Evolutionary conservation across 2,888 invertebrate genomes (phyloP).

Genomic region (Amiota communis): DNA sequence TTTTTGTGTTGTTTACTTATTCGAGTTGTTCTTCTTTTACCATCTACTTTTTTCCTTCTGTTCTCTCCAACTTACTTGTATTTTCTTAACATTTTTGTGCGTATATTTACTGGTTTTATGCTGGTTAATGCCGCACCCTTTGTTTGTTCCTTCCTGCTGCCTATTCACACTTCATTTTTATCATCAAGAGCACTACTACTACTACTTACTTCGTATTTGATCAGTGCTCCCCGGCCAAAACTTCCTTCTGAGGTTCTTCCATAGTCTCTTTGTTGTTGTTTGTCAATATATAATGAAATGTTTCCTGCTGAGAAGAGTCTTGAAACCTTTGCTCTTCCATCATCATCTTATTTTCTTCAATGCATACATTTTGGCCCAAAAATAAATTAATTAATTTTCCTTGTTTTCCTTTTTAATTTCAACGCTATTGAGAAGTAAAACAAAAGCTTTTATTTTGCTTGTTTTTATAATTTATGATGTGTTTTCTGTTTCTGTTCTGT

Average conservation of each 20-base stretch:
- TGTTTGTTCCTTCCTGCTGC: no score
- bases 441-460: conserved; percentile 19
- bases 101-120: no score
- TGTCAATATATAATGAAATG: conserved; percentile 56
- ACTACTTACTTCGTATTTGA: no score
- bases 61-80: neutral
- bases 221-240: no score
- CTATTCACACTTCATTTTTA: no score
- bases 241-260: no score
- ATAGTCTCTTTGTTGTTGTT: conserved; percentile 37
- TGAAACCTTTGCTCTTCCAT: conserved; percentile 14
- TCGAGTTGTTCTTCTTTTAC: neutral
- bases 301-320: conserved; percentile 35
- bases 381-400: conserved; percentile 55
- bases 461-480: conserved; percentile 21
- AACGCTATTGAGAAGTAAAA: conserved; percentile 22
- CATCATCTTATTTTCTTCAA: neutral
- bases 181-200: no score
- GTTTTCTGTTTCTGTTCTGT: neutral
- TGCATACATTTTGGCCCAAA: conserved; percentile 6
- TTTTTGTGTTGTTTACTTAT: conserved; percentile 1
- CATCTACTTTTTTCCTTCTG: neutral
- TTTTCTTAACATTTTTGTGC: no score
- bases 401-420: conserved; percentile 38
- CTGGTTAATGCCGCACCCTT: no score